phyloP scores from a whole-genome alignment of 1,140 invertebrate genomes.

The Macrotrachela quadricornifera region DNA sequence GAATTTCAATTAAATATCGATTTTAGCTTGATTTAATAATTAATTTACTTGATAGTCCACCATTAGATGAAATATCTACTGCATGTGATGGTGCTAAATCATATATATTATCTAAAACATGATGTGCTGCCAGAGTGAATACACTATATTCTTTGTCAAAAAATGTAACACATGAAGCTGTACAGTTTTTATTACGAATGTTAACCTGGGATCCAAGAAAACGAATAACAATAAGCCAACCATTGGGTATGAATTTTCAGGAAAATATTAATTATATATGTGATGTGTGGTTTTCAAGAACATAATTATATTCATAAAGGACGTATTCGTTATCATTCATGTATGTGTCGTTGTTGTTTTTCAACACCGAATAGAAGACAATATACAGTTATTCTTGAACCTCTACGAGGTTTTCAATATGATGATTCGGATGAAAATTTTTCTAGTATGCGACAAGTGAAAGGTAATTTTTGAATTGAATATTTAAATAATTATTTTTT shows the following conservation, averaged over 20 bases:
- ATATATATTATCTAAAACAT: too few species aligned
- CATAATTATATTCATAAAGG: conserved; percentile 95
- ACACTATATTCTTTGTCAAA: background rate
- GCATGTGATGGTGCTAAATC: too few species aligned
- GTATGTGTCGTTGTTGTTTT: conserved; percentile 91
- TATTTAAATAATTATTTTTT: conserved; percentile 9
- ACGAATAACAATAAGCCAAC: conserved; percentile 73
- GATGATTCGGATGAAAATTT: conserved; percentile 7
- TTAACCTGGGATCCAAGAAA: conserved; percentile 45
- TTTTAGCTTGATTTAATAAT: too few species aligned
- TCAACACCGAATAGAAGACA: conserved; percentile 28
- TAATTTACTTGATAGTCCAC: too few species aligned
- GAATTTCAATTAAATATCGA: too few species aligned
- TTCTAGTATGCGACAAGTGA: conserved; percentile 1
- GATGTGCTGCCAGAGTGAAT: too few species aligned
- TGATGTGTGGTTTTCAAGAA: conserved; percentile 22
- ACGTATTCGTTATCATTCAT: conserved; percentile 86
- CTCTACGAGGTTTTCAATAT: conserved; percentile 1
- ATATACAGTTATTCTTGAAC: conserved; percentile 8
- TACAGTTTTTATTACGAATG: conserved; percentile 91
- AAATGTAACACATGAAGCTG: conserved; percentile 35
- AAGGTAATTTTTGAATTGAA: background rate
- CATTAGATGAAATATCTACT: too few species aligned
- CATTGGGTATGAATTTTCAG: conserved; percentile 33
- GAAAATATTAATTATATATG: too few species aligned